Base-by-base conservation (phyloP, 2,888 invertebrate species). In the Panopea generosa region DNA sequence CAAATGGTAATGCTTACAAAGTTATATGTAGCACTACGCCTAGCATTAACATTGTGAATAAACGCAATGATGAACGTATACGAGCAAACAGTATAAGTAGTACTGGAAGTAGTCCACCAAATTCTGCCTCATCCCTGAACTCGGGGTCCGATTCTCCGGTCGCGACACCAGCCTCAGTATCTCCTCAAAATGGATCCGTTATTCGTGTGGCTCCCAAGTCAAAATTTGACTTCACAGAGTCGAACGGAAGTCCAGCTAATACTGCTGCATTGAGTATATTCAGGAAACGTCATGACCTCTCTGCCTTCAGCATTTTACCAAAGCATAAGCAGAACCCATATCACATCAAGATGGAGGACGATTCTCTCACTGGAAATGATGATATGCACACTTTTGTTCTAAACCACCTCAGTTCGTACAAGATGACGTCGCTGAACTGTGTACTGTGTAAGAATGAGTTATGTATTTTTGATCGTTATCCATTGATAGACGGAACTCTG, bases 301-400 rank as follows among this genome's bases (percentile, higher is more conserved):
- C 97, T 90, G 97, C 97, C 65, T 92, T 92, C 80, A 89, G 84
- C 67, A 81, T 87, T 87, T 95, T 99, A 91, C 99, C 99, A 86
- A 96, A 96, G 93, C 96, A 97, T 93, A 98, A 98, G 94, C 96
- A 98, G 93, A 99, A 99, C 95, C 98, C 98, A 91, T 99, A 98
- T 95, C 98, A 99, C 95, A 98, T 99, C 93, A 99, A 99, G 97
- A 98, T 99, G 95, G 99, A 99, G 94, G 99, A 99, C 92, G 99
- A 99, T 92, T 98, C 98, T 82, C 97, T 98, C 93, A 98, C 98
- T 93, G 99, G 99, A 89, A 99, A 99, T 93, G 99, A 99, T 92
- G 99, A 99, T 92, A 98, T 98, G 57, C 95, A 99, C 86, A 96
- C 97, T 91, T 99, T 99, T 94, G 97, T 99, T 89, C 94, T 99